Evolutionary conservation across 1,140 invertebrate species (phyloP), one percentile per base, ranked within the genome.

Genomic region (Eufriesea mexicana): DNA sequence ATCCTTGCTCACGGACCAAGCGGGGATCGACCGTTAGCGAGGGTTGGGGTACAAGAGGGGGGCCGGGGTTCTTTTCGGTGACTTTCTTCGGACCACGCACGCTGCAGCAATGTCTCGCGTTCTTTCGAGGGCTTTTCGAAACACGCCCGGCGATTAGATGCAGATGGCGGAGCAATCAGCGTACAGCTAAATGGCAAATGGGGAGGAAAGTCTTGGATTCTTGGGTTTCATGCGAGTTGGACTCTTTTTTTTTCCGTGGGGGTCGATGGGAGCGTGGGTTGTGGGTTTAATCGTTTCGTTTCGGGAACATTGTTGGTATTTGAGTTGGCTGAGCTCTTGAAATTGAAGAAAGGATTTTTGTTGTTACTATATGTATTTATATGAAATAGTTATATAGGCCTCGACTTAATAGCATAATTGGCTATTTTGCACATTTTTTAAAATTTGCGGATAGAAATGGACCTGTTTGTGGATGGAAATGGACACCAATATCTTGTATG

Each of bases 71-170:
- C 51, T 25, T 45, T 57, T 25, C 49, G 6, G 0, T n/a, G 28
- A 72, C 20, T 72, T 72, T 18, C n/a, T 55, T 28, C 8, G 12
- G 45, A 57, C 54, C 59, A 51, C 64, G 25, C n/a, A 59, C 10
- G 8, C 8, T 20, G 18, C 7, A 59, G n/a, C 25, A 61, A 49
- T 42, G 79, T 54, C 57, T 66, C 14, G 14, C 18, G 59, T 81
- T 67, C 9, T 12, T 42, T 16, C 20, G 25, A 23, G 25, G 28
- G 45, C 55, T 45, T 55, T 83, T 70, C 23, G 64, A 55, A 70
- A 78, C 80, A 78, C 66, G n/a, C 54, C 35, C 42, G 4, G 45
- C 75, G 47, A 83, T 83, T 70, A 83, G 75, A 78, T 28, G n/a
- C 66, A 71, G 66, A 70, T 49, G 59, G 2, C 28, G 42, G 10